Evolutionary conservation across 2,888 invertebrate species (phyloP).

Genomic region (Abscondita cerata): DNA sequence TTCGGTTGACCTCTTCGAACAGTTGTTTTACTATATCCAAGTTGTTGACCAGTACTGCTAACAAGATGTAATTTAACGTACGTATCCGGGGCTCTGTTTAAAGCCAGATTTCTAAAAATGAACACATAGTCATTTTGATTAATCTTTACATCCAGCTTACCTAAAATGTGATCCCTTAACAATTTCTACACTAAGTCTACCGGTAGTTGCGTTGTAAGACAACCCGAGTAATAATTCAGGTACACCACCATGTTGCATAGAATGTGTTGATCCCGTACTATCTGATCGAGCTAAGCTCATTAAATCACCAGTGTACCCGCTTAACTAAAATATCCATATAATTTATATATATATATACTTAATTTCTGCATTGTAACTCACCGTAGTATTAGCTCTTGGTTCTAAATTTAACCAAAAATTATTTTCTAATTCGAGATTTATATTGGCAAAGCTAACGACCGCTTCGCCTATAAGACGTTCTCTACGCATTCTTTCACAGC

Average conservation of each 20-base stretch:
- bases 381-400: conserved; percentile 68
- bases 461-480: conserved; percentile 92
- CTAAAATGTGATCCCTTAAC: conserved; percentile 78
- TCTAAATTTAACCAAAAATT: conserved; percentile 89
- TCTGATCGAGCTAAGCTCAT: conserved; percentile 88
- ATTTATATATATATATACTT: no score
- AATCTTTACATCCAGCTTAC: conserved; percentile 49
- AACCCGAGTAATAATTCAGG: conserved; percentile 89
- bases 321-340: conserved; percentile 60
- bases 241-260: conserved; percentile 87
- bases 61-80: conserved; percentile 92
- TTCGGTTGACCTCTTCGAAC: conserved; percentile 92
- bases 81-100: conserved; percentile 87
- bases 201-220: conserved; percentile 92
- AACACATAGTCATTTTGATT: neutral
- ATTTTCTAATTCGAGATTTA: conserved; percentile 89
- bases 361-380: no score
- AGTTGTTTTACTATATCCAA: conserved; percentile 92
- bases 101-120: conserved; percentile 72
- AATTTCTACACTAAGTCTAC: conserved; percentile 90
- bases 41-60: conserved; percentile 91
- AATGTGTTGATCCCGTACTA: conserved; percentile 93
- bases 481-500: conserved; percentile 91
- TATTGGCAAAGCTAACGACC: conserved; percentile 86
- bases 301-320: conserved; percentile 66